Evolutionary conservation across 1,140 invertebrate species (phyloP).

Genomic region (Phocides pigmalion): DNA sequence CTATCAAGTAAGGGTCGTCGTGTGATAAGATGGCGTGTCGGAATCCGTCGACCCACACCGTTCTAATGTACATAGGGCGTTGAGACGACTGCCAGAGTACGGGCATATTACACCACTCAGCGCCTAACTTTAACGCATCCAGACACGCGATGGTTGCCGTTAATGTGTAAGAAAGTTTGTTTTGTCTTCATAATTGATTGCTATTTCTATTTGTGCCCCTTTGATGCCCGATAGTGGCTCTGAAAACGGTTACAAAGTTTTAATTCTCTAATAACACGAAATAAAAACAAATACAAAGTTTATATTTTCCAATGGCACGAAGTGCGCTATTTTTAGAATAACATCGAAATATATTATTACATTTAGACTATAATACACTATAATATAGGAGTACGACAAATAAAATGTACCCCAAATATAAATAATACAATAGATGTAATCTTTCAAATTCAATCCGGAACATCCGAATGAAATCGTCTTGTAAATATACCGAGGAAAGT

Average conservation of each 20-base stretch:
- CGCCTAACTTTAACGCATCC: conserved; percentile 39
- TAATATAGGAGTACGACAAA: no score
- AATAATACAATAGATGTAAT: no score
- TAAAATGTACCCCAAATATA: no score
- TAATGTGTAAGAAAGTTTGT: conserved; percentile 50
- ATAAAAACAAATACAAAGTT: conserved; percentile 39
- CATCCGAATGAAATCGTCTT: no score
- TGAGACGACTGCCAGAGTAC: conserved; percentile 88
- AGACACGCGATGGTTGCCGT: conserved; percentile 46
- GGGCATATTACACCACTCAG: conserved; percentile 65
- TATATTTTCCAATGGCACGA: conserved; percentile 32
- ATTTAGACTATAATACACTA: no score
- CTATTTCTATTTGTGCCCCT: conserved; percentile 40
- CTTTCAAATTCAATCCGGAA: no score
- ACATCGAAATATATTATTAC: no score
- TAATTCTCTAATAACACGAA: conserved; percentile 32
- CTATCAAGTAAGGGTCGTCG: conserved; percentile 84
- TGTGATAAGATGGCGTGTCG: conserved; percentile 88
- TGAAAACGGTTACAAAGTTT: conserved; percentile 41
- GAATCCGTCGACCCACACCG: conserved; percentile 88
- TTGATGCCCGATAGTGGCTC: conserved; percentile 40
- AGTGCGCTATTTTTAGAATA: conserved; percentile 9
- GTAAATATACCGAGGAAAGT: no score
- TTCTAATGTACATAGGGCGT: conserved; percentile 87
- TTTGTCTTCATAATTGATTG: conserved; percentile 61